Evolutionary conservation across 2,888 invertebrate genomes (phyloP), one percentile per base, ranked within the genome.

Genomic region (Silvanus unidentatus): DNA sequence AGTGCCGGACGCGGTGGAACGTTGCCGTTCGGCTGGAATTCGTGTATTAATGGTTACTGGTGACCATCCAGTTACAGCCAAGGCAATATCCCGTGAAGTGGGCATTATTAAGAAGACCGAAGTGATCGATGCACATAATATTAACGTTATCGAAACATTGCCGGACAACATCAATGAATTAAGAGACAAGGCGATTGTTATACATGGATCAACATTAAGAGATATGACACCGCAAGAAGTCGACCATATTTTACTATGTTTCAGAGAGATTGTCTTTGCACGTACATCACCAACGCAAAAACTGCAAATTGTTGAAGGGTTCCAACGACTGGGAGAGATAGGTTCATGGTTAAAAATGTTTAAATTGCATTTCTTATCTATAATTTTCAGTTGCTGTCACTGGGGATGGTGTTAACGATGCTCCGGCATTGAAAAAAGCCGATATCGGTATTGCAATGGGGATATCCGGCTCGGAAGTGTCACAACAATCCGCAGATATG

Each of bases 401-500:
- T 22, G 92, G 92, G 1, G 91, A 92, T 63, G 92, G 91, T 30
- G 90, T 91, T 1, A 91, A 91, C 62, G 91, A 91, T 64, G 88
- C 90, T 0, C 90, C 90, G 1, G 90, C 90, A 4, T 73, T 91
- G 39, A 84, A 88, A 55, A 83, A 85, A 64, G 90, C 90, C 2
- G 88, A 91, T 53, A 86, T 87, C 40, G 88, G 87, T 34, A 79
- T 87, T 16, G 85, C 86, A 1, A 87, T 87, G 86, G 87, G 87
- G 11, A 86, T 87, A 45, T 77, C 82, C 41, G 86, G 86, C 6
- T 83, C 85, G 6, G 86, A 87, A 64, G 86, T 82, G 8, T 85
- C 85, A 4, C 90, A 91, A 71, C 88, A 91, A 69, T 89, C 91
- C 0, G 92, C 92, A 5, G 92, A 92, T 65, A 90, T 92, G 78